phyloP scores from a whole-genome alignment of 2,888 invertebrate genomes.

The Chirona hameri region DNA sequence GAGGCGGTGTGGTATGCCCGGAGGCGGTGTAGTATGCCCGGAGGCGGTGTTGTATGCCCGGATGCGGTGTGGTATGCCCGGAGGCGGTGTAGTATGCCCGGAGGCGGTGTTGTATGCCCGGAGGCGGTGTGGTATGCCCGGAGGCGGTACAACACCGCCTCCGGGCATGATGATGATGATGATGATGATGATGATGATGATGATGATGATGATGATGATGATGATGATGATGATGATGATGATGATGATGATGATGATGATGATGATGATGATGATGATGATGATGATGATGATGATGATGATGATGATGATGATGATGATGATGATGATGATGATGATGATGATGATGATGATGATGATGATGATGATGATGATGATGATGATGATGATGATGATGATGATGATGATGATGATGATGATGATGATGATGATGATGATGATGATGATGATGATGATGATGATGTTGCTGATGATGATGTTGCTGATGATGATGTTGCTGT shows the following conservation, averaged over 20 bases:
- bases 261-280: background rate
- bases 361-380: conserved; percentile 22
- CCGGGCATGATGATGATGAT: conserved; percentile 10
- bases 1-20: too few species aligned
- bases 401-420: conserved; percentile 22
- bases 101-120: too few species aligned
- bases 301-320: conserved; percentile 22
- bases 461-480: too few species aligned
- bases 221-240: conserved; percentile 22
- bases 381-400: conserved; percentile 22
- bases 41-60: too few species aligned
- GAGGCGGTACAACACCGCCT: too few species aligned
- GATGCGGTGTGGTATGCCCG: too few species aligned
- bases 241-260: conserved; percentile 22
- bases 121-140: too few species aligned
- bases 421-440: conserved; percentile 22
- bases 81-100: too few species aligned
- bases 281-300: conserved; percentile 22
- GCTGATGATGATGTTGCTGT: too few species aligned
- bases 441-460: conserved; percentile 22
- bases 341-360: conserved; percentile 22
- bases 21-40: too few species aligned
- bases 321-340: conserved; percentile 22
- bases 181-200: conserved; percentile 22
- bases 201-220: conserved; percentile 22